Conservation (phyloP, 2,888 invertebrate genomes). For the Eupithecia inturbata region DNA sequence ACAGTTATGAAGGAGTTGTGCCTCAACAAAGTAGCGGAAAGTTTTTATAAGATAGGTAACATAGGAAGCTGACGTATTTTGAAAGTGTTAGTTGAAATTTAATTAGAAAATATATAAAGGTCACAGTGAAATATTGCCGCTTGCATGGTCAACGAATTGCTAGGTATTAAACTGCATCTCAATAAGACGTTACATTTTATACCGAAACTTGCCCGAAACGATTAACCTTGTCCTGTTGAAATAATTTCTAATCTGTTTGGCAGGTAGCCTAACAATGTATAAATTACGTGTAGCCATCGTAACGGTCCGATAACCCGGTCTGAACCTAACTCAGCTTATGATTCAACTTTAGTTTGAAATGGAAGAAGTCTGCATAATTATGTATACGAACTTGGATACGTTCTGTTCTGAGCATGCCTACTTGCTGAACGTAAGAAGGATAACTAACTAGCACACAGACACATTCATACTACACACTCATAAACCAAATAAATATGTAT, state of each 20-base stretch:
- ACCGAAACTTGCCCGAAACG: conserved; percentile 1
- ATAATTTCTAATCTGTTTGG: conserved; percentile 11
- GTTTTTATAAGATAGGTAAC: background rate
- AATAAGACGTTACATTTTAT: conserved; percentile 3
- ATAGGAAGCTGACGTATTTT: background rate
- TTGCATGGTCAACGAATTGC: conserved; percentile 6
- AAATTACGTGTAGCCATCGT: conserved; percentile 5
- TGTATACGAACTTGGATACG: background rate
- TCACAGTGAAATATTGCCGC: background rate
- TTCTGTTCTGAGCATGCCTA: too few species aligned
- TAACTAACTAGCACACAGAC: too few species aligned
- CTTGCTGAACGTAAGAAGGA: too few species aligned
- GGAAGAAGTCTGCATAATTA: background rate
- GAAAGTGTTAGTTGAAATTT: background rate
- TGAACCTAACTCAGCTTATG: background rate
- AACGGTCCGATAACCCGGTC: conserved; percentile 1
- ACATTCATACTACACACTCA: too few species aligned
- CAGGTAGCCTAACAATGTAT: conserved; percentile 1
- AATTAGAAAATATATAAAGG: conserved; percentile 3
- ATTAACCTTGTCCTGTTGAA: conserved; percentile 12
- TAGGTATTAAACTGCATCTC: conserved; percentile 7
- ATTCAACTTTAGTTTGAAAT: background rate
- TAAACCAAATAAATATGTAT: too few species aligned
- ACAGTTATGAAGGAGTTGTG: background rate
- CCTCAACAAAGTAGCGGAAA: background rate